Percentiles rank a stretch among this genome's conserved stretches.
phyloP scores from a whole-genome alignment of 2,113 vertebrate species.

The Myanophis thanlyinensis region DNA sequence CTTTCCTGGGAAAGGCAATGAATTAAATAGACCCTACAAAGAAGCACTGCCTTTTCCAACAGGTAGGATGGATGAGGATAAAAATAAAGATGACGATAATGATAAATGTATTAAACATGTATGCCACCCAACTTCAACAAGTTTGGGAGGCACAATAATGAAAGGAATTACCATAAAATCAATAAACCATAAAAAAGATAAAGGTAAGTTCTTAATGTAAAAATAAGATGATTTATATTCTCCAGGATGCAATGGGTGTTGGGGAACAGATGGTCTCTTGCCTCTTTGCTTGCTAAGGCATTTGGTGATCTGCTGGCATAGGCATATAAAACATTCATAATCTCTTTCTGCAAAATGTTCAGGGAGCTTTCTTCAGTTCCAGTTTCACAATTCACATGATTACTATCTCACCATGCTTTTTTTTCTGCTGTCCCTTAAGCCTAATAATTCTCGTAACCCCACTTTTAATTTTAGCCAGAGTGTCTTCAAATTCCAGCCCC shows the following conservation, averaged over 20 bases:
- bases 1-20: background rate
- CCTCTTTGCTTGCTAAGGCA: background rate
- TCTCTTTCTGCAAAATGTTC: background rate
- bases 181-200: background rate
- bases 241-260: background rate
- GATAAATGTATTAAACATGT: background rate
- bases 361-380: background rate
- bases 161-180: background rate
- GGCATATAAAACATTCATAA: background rate
- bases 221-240: background rate
- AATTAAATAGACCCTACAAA: background rate
- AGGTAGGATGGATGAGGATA: background rate
- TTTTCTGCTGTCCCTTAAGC: background rate
- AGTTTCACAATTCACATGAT: conserved; percentile 11
- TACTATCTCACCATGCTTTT: background rate
- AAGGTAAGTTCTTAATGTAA: background rate
- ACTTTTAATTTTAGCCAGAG: conserved; percentile 9
- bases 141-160: background rate
- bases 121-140: background rate
- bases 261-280: background rate
- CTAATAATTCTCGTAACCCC: background rate
- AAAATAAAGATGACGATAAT: background rate
- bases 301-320: background rate
- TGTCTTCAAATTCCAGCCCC: background rate
- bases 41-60: background rate